Evolutionary conservation across 2,888 invertebrate genomes (phyloP).

Genomic region (Bombyx huttoni): DNA sequence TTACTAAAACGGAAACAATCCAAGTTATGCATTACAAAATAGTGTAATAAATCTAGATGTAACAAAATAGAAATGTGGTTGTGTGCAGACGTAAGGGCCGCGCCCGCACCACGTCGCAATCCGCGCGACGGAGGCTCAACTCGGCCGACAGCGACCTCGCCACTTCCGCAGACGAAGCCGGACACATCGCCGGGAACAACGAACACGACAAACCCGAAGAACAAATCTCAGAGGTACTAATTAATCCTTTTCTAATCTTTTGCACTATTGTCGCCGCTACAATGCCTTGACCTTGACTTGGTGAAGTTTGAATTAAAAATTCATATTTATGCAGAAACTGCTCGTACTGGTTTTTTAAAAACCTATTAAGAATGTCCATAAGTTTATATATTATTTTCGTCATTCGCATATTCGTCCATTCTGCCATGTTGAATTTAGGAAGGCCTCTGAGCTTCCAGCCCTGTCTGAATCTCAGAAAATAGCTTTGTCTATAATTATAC

Average conservation of each 20-base stretch:
- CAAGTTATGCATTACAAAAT: too few species aligned
- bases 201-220: constrained; percentile 8
- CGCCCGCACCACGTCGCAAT: constrained; percentile 75
- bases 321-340: too few species aligned
- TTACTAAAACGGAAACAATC: not conserved
- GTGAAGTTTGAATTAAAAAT: not conserved
- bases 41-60: too few species aligned
- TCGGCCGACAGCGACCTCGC: constrained; percentile 83
- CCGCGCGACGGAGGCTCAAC: constrained; percentile 77
- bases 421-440: too few species aligned
- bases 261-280: not conserved
- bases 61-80: constrained; percentile 3
- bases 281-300: too few species aligned
- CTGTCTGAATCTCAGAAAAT: too few species aligned
- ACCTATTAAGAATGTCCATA: too few species aligned
- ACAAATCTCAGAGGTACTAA: constrained; percentile 21
- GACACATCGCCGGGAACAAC: not conserved
- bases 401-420: too few species aligned
- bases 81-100: constrained; percentile 74
- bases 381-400: too few species aligned
- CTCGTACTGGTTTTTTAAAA: too few species aligned
- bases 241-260: not conserved
- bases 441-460: too few species aligned
- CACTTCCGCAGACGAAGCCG: constrained; percentile 81
- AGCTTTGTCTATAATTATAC: too few species aligned